Evolutionary conservation across 2,113 vertebrate species (phyloP).

Genomic region (Platycercus adscitus): DNA sequence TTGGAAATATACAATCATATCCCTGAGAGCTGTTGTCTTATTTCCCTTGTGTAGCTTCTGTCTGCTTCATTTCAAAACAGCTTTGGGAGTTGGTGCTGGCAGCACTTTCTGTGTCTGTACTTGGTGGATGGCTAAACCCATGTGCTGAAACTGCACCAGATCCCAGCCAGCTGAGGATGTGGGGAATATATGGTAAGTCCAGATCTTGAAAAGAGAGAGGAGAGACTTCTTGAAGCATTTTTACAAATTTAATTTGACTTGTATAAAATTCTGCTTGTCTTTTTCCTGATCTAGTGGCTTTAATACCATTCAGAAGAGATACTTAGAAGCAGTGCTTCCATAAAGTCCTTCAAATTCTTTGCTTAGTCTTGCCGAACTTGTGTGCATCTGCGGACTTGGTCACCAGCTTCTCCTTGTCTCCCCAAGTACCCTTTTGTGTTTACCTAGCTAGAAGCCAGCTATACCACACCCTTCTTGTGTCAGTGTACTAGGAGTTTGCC

Average conservation of each 20-base stretch:
- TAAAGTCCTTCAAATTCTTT: neutral
- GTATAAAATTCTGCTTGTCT: neutral
- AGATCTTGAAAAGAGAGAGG: neutral
- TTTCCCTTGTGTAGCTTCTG: neutral
- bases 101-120: neutral
- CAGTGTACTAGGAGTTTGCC: neutral
- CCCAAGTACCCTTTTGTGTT: neutral
- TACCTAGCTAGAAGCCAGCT: neutral
- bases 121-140: neutral
- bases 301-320: neutral
- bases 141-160: fast-evolving
- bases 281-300: neutral
- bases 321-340: neutral
- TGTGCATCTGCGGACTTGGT: no score
- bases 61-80: neutral
- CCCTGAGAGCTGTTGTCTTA: neutral
- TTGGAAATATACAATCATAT: fast-evolving
- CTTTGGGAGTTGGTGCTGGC: no score
- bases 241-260: neutral
- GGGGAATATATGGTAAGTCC: neutral
- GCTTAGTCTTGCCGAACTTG: neutral
- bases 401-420: neutral
- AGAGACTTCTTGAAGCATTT: neutral
- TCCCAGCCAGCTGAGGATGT: neutral
- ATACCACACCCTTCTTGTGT: neutral